A percentile compares a stretch with the other conserved stretches of the same genome.
These are phyloP conservation scores for Sipha flava DNA, from an alignment of 1,140 invertebrate genomes.

Conservation along the genomic window DNA sequence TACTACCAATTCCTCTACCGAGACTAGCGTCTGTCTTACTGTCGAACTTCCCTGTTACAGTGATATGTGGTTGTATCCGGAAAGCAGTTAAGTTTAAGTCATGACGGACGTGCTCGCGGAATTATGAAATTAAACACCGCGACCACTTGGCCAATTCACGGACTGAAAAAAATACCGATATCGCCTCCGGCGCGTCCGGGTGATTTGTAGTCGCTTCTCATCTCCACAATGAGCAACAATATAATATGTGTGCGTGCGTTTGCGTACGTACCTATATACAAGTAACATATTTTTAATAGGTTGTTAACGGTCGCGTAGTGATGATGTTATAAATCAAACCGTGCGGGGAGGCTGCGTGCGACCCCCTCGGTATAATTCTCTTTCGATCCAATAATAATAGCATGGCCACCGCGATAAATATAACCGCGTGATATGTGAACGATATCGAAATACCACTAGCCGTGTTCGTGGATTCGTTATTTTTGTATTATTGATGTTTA, in stretches of 20 bases:
- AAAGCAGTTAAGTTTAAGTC: neutral
- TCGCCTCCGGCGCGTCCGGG: neutral
- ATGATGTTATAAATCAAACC: slow-evolving; percentile 28
- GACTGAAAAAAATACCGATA: neutral
- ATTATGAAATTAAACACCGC: neutral
- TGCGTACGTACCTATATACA: neutral
- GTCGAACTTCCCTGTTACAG: too few species aligned
- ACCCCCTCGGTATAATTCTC: neutral
- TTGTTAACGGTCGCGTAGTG: slow-evolving; percentile 2
- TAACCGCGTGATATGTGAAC: neutral
- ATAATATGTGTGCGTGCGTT: neutral
- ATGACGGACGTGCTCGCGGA: neutral
- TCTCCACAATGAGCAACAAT: neutral
- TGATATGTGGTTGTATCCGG: neutral
- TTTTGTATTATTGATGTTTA: neutral
- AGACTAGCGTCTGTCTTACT: too few species aligned
- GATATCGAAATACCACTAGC: neutral
- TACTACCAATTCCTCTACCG: too few species aligned
- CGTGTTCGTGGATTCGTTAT: neutral
- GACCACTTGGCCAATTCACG: neutral
- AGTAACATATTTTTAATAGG: slow-evolving; percentile 28
- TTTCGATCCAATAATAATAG: neutral
- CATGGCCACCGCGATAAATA: neutral
- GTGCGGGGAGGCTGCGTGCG: neutral
- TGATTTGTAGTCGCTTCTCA: slow-evolving; percentile 10